Percentiles rank a stretch among this genome's conserved stretches.
Conservation (phyloP, 2,797 vertebrate genomes). For the Jordanella pulchra region DNA sequence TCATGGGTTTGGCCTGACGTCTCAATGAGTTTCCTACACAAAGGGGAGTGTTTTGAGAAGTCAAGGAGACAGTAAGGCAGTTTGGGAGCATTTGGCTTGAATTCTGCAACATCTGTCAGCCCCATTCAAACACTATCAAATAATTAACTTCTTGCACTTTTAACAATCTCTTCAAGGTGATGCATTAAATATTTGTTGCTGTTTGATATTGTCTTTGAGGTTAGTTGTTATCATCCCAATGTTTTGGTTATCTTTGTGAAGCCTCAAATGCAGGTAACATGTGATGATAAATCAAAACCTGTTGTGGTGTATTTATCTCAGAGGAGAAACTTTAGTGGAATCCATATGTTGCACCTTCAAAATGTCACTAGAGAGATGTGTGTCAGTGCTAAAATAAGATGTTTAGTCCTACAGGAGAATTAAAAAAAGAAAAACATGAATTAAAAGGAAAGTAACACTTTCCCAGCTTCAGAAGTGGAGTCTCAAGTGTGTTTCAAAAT, state of each 20-base stretch:
- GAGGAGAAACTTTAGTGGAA: slow-evolving; percentile 65
- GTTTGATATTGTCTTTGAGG: slow-evolving; percentile 30
- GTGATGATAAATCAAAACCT: slow-evolving; percentile 65
- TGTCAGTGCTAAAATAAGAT: slow-evolving; percentile 39
- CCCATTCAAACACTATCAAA: slow-evolving; percentile 25
- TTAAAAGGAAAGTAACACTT: neutral
- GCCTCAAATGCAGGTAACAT: slow-evolving; percentile 59
- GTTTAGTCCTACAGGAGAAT: slow-evolving; percentile 43
- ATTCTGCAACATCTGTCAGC: slow-evolving; percentile 42
- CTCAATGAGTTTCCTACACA: slow-evolving; percentile 29
- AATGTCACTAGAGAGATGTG: slow-evolving; percentile 58
- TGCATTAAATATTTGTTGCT: slow-evolving; percentile 38
- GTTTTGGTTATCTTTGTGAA: slow-evolving; percentile 46
- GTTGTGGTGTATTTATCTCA: slow-evolving; percentile 61
- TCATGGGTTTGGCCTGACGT: slow-evolving; percentile 54
- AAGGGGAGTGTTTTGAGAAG: slow-evolving; percentile 30
- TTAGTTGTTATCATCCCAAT: slow-evolving; percentile 29
- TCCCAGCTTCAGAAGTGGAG: too few relatives aligned
- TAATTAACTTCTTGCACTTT: slow-evolving; percentile 44
- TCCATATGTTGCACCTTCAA: slow-evolving; percentile 73
- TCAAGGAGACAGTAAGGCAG: slow-evolving; percentile 61
- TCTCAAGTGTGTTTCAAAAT: neutral
- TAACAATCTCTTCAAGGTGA: slow-evolving; percentile 48
- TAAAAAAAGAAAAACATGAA: slow-evolving; percentile 52
- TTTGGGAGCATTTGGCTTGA: slow-evolving; percentile 43